Evolutionary conservation across 2,113 vertebrate species (phyloP).

Genomic region (Ciconia stormi): DNA sequence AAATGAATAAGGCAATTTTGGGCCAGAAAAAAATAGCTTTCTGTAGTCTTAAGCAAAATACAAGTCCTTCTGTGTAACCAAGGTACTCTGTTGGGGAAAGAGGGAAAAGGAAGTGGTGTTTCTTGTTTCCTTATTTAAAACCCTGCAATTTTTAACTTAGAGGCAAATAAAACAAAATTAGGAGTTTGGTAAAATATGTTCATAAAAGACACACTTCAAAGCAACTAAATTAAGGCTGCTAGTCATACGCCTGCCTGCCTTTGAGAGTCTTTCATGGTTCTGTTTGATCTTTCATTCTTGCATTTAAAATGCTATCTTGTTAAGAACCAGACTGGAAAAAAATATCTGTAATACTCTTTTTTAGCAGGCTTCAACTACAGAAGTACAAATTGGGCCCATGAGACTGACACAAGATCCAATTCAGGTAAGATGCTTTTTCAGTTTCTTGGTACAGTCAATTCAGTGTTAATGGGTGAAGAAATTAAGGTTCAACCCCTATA

Average conservation of each 20-base stretch:
- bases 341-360: slow-evolving; percentile 12
- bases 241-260: background rate
- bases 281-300: slow-evolving; percentile 9
- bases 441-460: background rate
- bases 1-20: background rate
- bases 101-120: background rate
- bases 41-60: background rate
- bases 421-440: slow-evolving; percentile 78
- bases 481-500: background rate
- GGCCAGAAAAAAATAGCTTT: background rate
- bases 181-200: background rate
- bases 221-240: background rate
- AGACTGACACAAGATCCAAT: slow-evolving; percentile 90
- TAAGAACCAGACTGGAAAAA: background rate
- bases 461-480: background rate
- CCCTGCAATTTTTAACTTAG: background rate
- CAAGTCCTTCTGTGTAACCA: background rate
- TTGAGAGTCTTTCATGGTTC: background rate
- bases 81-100: background rate
- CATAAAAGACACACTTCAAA: background rate
- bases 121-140: background rate
- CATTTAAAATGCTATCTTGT: background rate
- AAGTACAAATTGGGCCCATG: slow-evolving; percentile 93
- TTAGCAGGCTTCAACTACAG: slow-evolving; percentile 84
- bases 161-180: background rate